Evolutionary conservation across 2,888 invertebrate genomes (phyloP).

Genomic region (Mallateleia sp.): DNA sequence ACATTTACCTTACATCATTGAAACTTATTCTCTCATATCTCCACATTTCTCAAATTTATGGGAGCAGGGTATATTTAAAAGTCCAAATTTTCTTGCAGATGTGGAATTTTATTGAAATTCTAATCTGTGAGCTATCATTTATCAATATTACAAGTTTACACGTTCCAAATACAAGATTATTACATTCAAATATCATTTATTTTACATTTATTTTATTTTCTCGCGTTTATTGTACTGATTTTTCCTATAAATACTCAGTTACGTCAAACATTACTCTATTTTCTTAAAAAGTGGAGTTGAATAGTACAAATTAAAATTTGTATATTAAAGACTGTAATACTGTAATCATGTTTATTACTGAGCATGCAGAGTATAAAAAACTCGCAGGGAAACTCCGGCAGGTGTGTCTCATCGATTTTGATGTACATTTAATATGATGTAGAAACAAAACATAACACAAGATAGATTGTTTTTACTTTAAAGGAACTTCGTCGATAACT

Average conservation of each 20-base stretch:
- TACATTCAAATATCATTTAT: slow-evolving; percentile 10
- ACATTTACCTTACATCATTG: no score
- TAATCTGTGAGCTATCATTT: slow-evolving; percentile 31
- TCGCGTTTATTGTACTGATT: no score
- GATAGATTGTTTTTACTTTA: slow-evolving; percentile 6
- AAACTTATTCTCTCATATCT: no score
- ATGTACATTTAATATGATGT: slow-evolving; percentile 31
- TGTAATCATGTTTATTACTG: slow-evolving; percentile 28
- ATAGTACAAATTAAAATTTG: slow-evolving; percentile 32
- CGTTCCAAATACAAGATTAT: slow-evolving; percentile 20
- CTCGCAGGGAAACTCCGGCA: slow-evolving; percentile 16
- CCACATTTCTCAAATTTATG: no score
- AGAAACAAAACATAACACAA: slow-evolving; percentile 24
- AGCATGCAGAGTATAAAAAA: slow-evolving; percentile 10
- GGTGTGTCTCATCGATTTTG: slow-evolving; percentile 42
- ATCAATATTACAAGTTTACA: slow-evolving; percentile 23
- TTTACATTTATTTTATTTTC: no score
- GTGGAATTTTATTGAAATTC: slow-evolving; percentile 42
- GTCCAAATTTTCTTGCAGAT: slow-evolving; percentile 25
- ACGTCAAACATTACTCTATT: slow-evolving; percentile 13
- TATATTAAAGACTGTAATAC: slow-evolving; percentile 5
- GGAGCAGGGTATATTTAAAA: no score
- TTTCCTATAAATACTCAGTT: background rate
- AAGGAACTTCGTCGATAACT: slow-evolving; percentile 29
- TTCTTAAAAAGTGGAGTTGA: background rate